Evolutionary conservation across 2,113 vertebrate species (phyloP).

Genomic region (Apus apus): DNA sequence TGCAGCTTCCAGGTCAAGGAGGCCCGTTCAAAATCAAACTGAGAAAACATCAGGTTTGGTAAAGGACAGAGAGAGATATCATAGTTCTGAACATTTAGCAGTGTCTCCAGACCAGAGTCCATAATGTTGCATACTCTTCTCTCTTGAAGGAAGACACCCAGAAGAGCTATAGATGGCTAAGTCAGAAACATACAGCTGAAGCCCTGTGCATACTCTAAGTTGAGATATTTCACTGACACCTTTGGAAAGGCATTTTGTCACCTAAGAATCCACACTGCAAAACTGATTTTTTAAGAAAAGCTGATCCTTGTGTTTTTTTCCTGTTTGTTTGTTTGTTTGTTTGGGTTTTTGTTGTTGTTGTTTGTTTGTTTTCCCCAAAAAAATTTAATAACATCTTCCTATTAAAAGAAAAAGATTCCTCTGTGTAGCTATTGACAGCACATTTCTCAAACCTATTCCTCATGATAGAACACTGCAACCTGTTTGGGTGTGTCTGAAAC

Average conservation of each 20-base stretch:
- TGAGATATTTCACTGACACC: not conserved
- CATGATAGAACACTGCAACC: not conserved
- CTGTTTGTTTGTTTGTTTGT: no score
- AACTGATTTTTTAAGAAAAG: not conserved
- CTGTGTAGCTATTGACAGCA: not conserved
- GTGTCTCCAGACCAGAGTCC: not conserved
- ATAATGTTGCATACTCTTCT: fast-evolving
- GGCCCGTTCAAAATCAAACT: not conserved
- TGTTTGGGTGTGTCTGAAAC: not conserved
- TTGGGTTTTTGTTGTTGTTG: no score
- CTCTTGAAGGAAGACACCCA: not conserved
- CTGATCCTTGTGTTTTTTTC: not conserved
- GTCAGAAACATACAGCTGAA: not conserved
- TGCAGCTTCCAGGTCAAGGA: not conserved
- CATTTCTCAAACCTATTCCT: not conserved
- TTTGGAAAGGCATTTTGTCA: not conserved
- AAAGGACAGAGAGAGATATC: not conserved
- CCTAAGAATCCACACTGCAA: not conserved
- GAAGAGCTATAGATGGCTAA: not conserved
- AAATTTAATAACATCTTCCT: not conserved
- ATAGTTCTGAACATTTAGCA: not conserved
- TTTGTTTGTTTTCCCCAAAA: no score
- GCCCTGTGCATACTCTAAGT: not conserved
- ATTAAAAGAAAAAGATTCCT: not conserved
- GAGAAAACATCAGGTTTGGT: not conserved